Evolutionary conservation across 2,113 vertebrate genomes (phyloP).

Genomic region (Theristicus caerulescens): DNA sequence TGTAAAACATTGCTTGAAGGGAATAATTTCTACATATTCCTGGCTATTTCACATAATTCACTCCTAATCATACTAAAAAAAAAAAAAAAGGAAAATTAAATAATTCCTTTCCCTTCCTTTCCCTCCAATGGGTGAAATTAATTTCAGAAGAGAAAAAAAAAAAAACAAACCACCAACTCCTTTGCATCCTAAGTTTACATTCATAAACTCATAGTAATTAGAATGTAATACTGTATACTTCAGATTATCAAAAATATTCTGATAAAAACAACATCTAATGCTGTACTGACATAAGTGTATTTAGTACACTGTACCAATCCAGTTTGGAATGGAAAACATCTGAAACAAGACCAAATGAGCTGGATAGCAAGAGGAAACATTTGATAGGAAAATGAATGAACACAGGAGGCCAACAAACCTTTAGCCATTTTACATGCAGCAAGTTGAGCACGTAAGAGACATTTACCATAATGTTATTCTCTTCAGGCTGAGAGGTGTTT

Average conservation of each 20-base stretch:
- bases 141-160: not conserved
- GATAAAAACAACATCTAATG: not conserved
- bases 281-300: not conserved
- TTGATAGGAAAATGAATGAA: conserved; percentile 74
- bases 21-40: not conserved
- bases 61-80: not conserved
- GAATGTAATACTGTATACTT: not conserved
- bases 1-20: not conserved
- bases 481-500: conserved; percentile 79
- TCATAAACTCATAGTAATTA: not conserved
- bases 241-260: not conserved
- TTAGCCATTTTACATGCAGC: conserved; percentile 91
- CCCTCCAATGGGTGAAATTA: not conserved
- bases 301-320: not conserved
- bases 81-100: not conserved
- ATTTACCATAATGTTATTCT: conserved; percentile 89
- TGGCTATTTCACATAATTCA: not conserved
- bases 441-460: conserved; percentile 88
- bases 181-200: not conserved
- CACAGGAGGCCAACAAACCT: conserved; percentile 87
- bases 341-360: not conserved
- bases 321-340: not conserved
- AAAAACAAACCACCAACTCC: not conserved
- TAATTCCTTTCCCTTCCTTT: not conserved
- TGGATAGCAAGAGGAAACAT: conserved; percentile 81